Evolutionary conservation across 2,888 invertebrate species (phyloP), one percentile per base, ranked within the genome.

Genomic region (Ectropis crepuscularia): DNA sequence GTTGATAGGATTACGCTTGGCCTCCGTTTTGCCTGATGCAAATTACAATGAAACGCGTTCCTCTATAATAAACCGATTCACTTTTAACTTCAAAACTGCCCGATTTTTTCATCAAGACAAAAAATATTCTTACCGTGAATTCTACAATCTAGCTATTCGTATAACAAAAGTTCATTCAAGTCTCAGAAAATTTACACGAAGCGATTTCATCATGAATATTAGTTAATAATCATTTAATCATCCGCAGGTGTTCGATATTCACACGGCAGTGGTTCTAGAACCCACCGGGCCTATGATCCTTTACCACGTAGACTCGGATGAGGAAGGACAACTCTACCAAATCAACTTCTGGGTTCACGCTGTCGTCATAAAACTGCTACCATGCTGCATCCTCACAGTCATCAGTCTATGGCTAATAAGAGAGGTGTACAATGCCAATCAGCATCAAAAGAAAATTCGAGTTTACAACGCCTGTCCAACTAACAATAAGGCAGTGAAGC

Each of bases 291-390:
- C 87, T 0, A 88, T 89, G 83, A 85, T 89, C 54, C 78, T 92
- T 6, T 93, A 93, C 76, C 90, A 92, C 79, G 93, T 84, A 65
- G 93, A 94, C 60, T 93, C 95, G 0, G 92, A 94, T 53, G 90
- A 94, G 69, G 92, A 93, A 67, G 94, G 94, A 0, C 93, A 94
- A 28, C 81, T 95, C 5, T 96, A 95, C 78, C 93, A 94, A 70
- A 90, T 96, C 49, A 97, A 96, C 86, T 96, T 96, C 84, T 97
- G 96, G 96, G 94, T 96, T 0, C 96, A 97, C 79, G 96, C 95
- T 0, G 96, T 97, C 2, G 93, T 97, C 38, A 95, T 97, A 58
- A 97, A 97, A 81, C 92, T 97, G 2, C 86, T 97, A 0, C 97
- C 97, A 0, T 97, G 97, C 81, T 89, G 95, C 80, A 95, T 96